Percentiles rank a stretch among this genome's conserved stretches.
phyloP scores from a whole-genome alignment of 2,797 vertebrate species.

The Spinibarbus caldwelli region DNA sequence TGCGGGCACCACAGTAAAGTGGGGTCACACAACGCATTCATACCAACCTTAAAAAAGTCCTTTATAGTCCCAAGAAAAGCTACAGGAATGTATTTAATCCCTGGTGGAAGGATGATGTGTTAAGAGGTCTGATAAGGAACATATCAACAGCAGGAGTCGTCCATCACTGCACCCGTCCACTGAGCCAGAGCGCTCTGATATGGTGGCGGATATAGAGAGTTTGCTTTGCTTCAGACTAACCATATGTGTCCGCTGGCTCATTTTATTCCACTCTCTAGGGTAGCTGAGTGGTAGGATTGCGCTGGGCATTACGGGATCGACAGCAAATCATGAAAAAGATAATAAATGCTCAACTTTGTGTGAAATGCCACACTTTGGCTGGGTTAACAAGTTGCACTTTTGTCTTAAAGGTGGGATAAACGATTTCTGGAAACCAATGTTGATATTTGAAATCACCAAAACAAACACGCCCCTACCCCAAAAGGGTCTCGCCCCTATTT shows the following conservation, averaged over 20 bases:
- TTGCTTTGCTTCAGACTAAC: neutral
- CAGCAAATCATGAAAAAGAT: neutral
- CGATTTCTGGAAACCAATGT: too few relatives aligned
- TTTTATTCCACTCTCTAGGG: neutral
- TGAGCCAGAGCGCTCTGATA: neutral
- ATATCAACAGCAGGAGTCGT: constrained; percentile 5
- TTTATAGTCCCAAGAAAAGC: constrained; percentile 6
- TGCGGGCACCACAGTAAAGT: neutral
- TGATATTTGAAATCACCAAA: too few relatives aligned
- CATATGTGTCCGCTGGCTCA: neutral
- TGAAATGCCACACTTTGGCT: neutral
- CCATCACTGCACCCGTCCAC: neutral
- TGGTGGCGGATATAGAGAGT: neutral
- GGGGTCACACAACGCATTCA: constrained; percentile 2
- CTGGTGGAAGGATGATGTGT: neutral
- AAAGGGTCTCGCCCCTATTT: too few relatives aligned
- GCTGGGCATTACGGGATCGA: neutral
- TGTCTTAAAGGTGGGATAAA: too few relatives aligned
- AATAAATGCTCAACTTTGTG: neutral
- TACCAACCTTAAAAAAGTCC: neutral
- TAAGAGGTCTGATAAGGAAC: constrained; percentile 30
- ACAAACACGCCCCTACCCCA: too few relatives aligned
- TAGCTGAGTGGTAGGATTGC: neutral
- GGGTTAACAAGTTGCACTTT: too few relatives aligned
- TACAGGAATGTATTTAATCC: neutral